Evolutionary conservation across 92 coral and sea anemone genomes (phyloP), one percentile per base, ranked within the genome.

Genomic region (Actinernus sp.): DNA sequence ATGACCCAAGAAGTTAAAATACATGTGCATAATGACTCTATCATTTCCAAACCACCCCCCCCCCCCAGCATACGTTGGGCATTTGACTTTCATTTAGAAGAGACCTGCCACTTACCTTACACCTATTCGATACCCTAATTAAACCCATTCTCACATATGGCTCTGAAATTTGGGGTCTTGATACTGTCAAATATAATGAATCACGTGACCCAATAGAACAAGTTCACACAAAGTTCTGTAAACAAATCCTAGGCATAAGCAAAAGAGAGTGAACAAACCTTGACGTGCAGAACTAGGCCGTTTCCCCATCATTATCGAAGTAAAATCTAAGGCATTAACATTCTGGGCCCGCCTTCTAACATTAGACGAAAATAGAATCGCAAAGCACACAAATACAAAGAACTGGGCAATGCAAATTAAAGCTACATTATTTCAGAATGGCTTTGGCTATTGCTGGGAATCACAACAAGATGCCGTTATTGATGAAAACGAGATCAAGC

Each of bases 231-330:
- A 37, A 37, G n/a, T 37, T 37, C 43, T 37, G 43, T 37, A 37
- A 37, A n/a, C n/a, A n/a, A n/a, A n/a, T n/a, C n/a, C n/a, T n/a
- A n/a, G n/a, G n/a, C n/a, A n/a, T n/a, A n/a, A n/a, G n/a, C n/a
- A n/a, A n/a, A n/a, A n/a, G n/a, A n/a, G n/a, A n/a, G n/a, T n/a
- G n/a, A n/a, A n/a, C n/a, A n/a, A n/a, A n/a, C n/a, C n/a, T n/a
- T n/a, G n/a, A n/a, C n/a, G n/a, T n/a, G n/a, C n/a, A n/a, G 43
- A 37, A 37, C 43, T 37, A 37, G 43, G 43, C 43, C 43, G 43
- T 37, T 37, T 37, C 8, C 43, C 43, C 9, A 37, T 37, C 43
- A 37, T 37, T n/a, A 37, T 37, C 8, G 43, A 37, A 37, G n/a
- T n/a, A 37, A 37, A n/a, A 37, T n/a, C 8, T 8, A 37, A 37